Percentiles rank a stretch among this genome's conserved stretches.
Evolutionary conservation across 2,797 vertebrate species (phyloP).

Genomic region (Neosilurus hyrtlii): DNA sequence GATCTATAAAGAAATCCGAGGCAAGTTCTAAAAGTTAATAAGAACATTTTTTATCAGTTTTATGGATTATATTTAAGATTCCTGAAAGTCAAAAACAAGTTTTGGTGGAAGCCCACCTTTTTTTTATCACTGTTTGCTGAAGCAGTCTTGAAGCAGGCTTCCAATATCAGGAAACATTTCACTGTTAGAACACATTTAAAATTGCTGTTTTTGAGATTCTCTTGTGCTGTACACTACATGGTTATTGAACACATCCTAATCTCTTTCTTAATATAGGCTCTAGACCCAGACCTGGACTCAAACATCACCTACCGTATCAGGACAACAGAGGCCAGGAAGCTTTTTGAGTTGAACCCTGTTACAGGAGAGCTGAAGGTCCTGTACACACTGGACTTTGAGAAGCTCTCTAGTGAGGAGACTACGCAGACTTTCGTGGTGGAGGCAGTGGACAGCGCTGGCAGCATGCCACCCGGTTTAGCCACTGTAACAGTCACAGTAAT

Average conservation of each 20-base stretch:
- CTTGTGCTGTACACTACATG: neutral
- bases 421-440: slow-evolving; percentile 87
- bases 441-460: slow-evolving; percentile 81
- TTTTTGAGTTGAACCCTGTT: slow-evolving; percentile 80
- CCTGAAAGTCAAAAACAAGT: neutral
- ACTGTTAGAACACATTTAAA: neutral
- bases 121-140: neutral
- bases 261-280: slow-evolving; percentile 73
- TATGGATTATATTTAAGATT: neutral
- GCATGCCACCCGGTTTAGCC: slow-evolving; percentile 90
- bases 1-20: neutral
- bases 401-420: slow-evolving; percentile 74
- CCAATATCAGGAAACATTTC: neutral
- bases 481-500: slow-evolving; percentile 85
- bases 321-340: slow-evolving; percentile 69
- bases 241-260: neutral
- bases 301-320: slow-evolving; percentile 88
- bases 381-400: slow-evolving; percentile 87
- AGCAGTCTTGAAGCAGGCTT: neutral
- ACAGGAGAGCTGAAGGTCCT: slow-evolving; percentile 82
- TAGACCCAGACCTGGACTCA: slow-evolving; percentile 83
- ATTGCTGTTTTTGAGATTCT: neutral
- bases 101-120: neutral
- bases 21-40: neutral
- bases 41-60: neutral